Evolutionary conservation across 2,113 vertebrate species (phyloP), one percentile per base, ranked within the genome.

Genomic region (Perca schrenkii): DNA sequence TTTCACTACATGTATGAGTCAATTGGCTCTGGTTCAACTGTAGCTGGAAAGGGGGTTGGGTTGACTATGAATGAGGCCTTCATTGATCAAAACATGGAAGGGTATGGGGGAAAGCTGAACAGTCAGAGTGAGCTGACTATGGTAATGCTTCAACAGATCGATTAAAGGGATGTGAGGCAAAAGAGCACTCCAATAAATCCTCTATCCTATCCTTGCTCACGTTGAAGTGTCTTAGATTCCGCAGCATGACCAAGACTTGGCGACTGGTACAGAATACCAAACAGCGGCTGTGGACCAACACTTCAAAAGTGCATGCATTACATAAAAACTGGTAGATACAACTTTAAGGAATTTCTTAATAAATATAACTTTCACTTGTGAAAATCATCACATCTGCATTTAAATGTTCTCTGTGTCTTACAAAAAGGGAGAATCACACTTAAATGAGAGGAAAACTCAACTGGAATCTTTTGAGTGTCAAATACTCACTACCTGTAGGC

Each of bases 71-170:
- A 89, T 77, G 65, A 75, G 57, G 79, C 77, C 76, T 69, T 82
- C 81, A 91, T 92, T 91, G 92, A 92, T 91, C 86, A 82, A 56
- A 80, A 79, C 49, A 62, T 79, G 49, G 65, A 67, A 54, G 64
- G 74, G 65, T 80, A 19, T 61, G 64, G 66, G 62, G 56, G 57
- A 19, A 10, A 47, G 61, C 64, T 63, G 62, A 80, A 65, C 22
- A 46, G 74, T 75, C 34, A 69, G 67, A 87, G 82, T 36, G 81
- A 90, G 86, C 86, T 77, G 85, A 85, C 90, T 88, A 90, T 86
- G 87, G 87, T 91, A 91, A 92, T 92, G 88, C 87, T 87, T 90
- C 77, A 81, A 74, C 57, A 8, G 82, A 93, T 94, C 86, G 80
- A 93, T 94, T 86, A 68, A 76, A 89, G 81, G 82, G 90, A 90